phyloP scores from a whole-genome alignment of 2,888 invertebrate species.

The Papilio gigon region DNA sequence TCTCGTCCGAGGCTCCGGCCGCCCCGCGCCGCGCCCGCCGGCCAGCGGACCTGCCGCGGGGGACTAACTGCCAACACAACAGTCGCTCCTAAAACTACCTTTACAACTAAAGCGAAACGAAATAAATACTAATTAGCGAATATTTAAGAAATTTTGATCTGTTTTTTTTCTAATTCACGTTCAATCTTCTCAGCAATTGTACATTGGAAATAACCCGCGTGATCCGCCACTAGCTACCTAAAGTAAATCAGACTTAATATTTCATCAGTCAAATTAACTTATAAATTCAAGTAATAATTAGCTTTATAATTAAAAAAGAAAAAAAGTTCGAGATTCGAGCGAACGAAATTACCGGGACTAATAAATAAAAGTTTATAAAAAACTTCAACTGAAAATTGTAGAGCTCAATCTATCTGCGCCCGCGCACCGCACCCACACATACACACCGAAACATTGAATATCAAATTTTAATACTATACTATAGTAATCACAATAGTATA shows the following conservation, averaged over 20 bases:
- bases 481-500: neutral
- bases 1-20: constrained; percentile 64
- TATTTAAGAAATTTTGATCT: neutral
- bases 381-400: constrained; percentile 15
- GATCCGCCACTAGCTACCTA: constrained; percentile 11
- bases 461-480: neutral
- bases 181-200: constrained; percentile 5
- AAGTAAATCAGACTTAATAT: constrained; percentile 47
- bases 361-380: constrained; percentile 21
- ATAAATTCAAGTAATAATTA: constrained; percentile 31
- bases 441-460: constrained; percentile 26
- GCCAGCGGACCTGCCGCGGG: constrained; percentile 30
- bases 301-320: neutral
- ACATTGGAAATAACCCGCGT: constrained; percentile 23
- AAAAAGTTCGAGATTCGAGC: constrained; percentile 49
- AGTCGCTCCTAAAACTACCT: constrained; percentile 45
- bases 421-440: constrained; percentile 10
- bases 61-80: constrained; percentile 43
- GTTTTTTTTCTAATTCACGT: neutral
- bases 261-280: constrained; percentile 42
- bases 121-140: constrained; percentile 53
- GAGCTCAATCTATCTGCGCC: constrained; percentile 27
- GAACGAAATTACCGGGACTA: constrained; percentile 52
- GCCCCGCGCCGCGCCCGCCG: neutral
- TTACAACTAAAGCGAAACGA: constrained; percentile 49